Evolutionary conservation across 2,888 invertebrate genomes (phyloP).

Genomic region (Drosophila birchii): DNA sequence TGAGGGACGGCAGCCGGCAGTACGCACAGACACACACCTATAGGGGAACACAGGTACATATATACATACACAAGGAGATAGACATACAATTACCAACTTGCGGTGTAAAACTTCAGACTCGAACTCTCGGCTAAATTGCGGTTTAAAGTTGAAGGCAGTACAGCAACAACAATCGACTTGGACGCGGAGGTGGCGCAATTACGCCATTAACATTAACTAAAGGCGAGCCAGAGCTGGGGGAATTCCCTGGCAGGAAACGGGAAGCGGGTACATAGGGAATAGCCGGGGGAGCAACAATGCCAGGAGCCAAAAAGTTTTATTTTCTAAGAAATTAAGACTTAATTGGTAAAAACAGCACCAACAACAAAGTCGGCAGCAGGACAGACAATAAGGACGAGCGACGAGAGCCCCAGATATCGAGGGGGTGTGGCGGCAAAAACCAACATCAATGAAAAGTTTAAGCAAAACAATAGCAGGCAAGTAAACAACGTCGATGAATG

Average conservation of each 20-base stretch:
- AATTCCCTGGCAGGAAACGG: constrained; percentile 15
- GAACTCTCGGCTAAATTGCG: constrained; percentile 67
- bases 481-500: constrained; percentile 79
- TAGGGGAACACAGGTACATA: not conserved
- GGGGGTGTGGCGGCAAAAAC: constrained; percentile 57
- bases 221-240: constrained; percentile 10
- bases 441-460: constrained; percentile 80
- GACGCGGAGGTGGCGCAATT: constrained; percentile 55
- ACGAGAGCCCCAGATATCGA: constrained; percentile 29
- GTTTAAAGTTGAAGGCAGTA: constrained; percentile 65
- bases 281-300: constrained; percentile 66
- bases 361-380: constrained; percentile 42
- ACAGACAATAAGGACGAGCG: constrained; percentile 31
- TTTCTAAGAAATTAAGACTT: constrained; percentile 80
- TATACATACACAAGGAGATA: constrained; percentile 14
- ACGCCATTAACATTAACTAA: constrained; percentile 52
- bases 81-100: constrained; percentile 57
- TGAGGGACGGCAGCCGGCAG: constrained; percentile 42
- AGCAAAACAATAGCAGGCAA: constrained; percentile 73
- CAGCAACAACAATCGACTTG: constrained; percentile 49
- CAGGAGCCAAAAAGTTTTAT: constrained; percentile 75
- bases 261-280: constrained; percentile 1
- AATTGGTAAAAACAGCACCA: constrained; percentile 77
- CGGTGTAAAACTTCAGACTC: constrained; percentile 71
- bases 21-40: constrained; percentile 1